Conservation (phyloP, 2,888 invertebrate genomes). For the Campoletis raptor region DNA sequence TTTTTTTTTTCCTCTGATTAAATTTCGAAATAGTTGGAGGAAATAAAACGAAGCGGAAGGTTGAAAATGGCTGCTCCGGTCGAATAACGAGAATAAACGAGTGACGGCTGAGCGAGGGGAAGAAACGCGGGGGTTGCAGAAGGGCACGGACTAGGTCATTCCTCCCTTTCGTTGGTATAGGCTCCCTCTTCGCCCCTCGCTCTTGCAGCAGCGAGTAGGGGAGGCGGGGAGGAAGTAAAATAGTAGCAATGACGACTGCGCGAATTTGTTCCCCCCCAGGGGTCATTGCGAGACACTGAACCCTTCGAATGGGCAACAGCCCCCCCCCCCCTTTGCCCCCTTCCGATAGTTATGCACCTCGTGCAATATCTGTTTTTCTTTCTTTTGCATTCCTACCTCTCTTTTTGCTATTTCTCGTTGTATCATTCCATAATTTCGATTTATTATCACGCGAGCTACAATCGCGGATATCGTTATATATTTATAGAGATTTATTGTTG, state of each 20-base stretch:
- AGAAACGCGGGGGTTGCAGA: conserved; percentile 66
- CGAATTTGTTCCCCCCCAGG: conserved; percentile 74
- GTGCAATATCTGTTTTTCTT: conserved; percentile 38
- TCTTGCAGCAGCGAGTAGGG: background rate
- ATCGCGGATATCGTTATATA: background rate
- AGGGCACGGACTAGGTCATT: conserved; percentile 81
- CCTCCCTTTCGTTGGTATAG: conserved; percentile 73
- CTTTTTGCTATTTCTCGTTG: background rate
- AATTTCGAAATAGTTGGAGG: background rate
- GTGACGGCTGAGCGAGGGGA: conserved; percentile 65
- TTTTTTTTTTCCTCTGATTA: background rate
- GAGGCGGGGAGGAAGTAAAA: background rate
- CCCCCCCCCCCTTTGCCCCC: conserved; percentile 40
- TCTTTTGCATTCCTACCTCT: background rate
- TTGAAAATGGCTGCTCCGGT: background rate
- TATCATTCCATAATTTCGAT: background rate
- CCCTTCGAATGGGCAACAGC: conserved; percentile 77
- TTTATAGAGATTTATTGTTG: background rate
- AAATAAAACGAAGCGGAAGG: background rate
- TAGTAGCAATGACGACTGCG: conserved; percentile 63
- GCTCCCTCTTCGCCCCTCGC: background rate
- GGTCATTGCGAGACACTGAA: conserved; percentile 82
- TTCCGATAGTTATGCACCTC: conserved; percentile 55
- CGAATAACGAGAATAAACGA: conserved; percentile 56
- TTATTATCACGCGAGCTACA: background rate